Base-by-base conservation (phyloP, 1,140 invertebrate species). In the Eriosoma lanigerum region DNA sequence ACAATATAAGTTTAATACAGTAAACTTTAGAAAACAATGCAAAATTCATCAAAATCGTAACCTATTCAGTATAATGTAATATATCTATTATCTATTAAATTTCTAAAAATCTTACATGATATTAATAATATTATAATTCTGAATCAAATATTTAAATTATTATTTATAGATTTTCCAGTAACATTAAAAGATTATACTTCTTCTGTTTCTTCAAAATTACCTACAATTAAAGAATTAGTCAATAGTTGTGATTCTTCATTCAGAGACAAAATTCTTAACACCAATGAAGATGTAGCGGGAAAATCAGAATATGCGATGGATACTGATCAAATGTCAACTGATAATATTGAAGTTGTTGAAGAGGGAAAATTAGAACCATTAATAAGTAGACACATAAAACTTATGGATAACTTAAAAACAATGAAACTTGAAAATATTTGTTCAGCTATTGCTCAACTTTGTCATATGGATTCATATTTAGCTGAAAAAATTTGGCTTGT, bases 401-500 rank as follows among this genome's bases (percentile, higher is more conserved):
- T 96, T 85, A 86, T 97, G n/a, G 93, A 96, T 83, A 86, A 88
- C 38, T 90, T 92, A 75, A 88, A 91, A 60, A 92, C 95, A 85
- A 91, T 94, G 8, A 91, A 92, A 83, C 93, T 93, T 0, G 89
- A 92, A 81, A 91, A 93, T 83, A 92, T 98, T 82, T 87, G 98
- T 26, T 87, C 90, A 32, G 93, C 95, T 0, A 88, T 94, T 0
- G 90, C 93, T 2, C 96, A 98, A 84, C 87, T 99, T 1, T 96
- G 95, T 86, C 96, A 99, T 86, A 93, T 95, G 89, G 95, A 97
- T 84, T 96, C 94, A 1, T 87, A 88, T 75, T 87, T 98, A 8
- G 94, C 96, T 0, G 95, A 98, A 86, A 90, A 90, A 80, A 89
- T 95, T 17, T 98, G 96, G 96, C 86, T 98, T 10, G 89, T 94